Base-by-base conservation (phyloP, 2,113 vertebrate genomes). In the Orientallactaga bullata region DNA sequence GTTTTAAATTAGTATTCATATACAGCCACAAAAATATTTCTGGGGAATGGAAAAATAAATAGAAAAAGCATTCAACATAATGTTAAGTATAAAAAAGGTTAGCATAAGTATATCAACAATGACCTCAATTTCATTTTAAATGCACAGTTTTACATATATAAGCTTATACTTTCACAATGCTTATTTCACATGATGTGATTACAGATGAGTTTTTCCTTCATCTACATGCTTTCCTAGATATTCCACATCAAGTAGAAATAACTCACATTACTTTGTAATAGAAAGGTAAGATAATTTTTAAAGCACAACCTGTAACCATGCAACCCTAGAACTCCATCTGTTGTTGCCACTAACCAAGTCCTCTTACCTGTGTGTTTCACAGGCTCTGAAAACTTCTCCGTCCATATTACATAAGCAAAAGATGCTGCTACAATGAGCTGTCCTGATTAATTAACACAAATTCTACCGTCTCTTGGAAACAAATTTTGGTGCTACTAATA, bases 1-100 rank as follows among this genome's bases (percentile, higher is more conserved):
- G 20, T 88, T 96, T 93, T 85, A 95, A 96, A 92, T 95, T 90
- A 96, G 51, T 73, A 90, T 96, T 94, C 78, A 30, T 85, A 78
- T 47, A 71, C 60, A 58, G 6, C 26, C 65, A 90, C 68, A 91
- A 80, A 93, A 85, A 63, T 87, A 85, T 39, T 85, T 94, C 92
- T 83, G 35, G 73, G 66, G 69, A 92, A 84, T 92, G 35, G 21
- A 92, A 94, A 93, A 95, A 71, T 86, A 95, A 91, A 71, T 92
- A 71, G 30, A 86, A 85, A 95, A 87, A 55, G 37, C 90, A 90
- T 94, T 60, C 39, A 96, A 74, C 66, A 90, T 94, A 63, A 47
- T 88, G 58, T 86, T 77, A 85, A 93, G 3, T 66, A 2, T 95
- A 93, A 85, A 89, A 24, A 37, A 24, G 37, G 85, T 91, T 78